phyloP scores from a whole-genome alignment of 2,113 vertebrate genomes.

The Percina caprodes region DNA sequence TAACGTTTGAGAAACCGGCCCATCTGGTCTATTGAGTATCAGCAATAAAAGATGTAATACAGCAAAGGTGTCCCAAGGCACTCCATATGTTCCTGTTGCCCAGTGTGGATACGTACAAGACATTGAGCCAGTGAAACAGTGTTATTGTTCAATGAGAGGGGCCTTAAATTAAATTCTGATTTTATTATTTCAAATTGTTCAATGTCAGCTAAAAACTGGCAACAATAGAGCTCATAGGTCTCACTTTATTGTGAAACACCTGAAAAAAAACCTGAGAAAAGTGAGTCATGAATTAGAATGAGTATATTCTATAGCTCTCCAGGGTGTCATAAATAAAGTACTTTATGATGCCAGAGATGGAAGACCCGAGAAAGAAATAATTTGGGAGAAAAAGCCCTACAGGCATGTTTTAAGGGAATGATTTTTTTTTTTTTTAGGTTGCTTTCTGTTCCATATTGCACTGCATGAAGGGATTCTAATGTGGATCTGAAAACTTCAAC shows the following conservation, averaged over 20 bases:
- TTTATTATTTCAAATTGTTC: conserved; percentile 5
- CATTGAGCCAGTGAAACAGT: conserved; percentile 2
- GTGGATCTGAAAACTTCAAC: neutral
- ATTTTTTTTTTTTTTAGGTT: neutral
- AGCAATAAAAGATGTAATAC: conserved; percentile 39
- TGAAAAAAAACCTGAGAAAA: neutral
- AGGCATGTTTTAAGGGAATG: neutral
- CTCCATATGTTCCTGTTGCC: conserved; percentile 40
- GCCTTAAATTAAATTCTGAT: neutral
- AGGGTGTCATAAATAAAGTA: neutral
- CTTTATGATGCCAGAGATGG: neutral
- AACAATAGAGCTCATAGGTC: conserved; percentile 3
- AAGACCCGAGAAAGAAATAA: neutral
- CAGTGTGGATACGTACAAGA: neutral
- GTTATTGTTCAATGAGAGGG: neutral
- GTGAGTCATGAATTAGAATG: conserved; percentile 13
- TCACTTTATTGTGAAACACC: conserved; percentile 4
- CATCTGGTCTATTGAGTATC: conserved; percentile 35
- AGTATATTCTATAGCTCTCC: neutral
- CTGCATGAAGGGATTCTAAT: neutral
- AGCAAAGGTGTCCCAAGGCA: conserved; percentile 31
- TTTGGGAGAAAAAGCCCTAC: neutral
- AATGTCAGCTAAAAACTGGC: neutral
- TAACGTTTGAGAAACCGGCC: conserved; percentile 31
- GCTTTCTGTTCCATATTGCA: neutral